Percentiles rank a stretch among this genome's conserved stretches.
These are phyloP conservation scores for Triplophysa dalaica DNA, from an alignment of 2,113 vertebrate species.

Conservation along the genomic window DNA sequence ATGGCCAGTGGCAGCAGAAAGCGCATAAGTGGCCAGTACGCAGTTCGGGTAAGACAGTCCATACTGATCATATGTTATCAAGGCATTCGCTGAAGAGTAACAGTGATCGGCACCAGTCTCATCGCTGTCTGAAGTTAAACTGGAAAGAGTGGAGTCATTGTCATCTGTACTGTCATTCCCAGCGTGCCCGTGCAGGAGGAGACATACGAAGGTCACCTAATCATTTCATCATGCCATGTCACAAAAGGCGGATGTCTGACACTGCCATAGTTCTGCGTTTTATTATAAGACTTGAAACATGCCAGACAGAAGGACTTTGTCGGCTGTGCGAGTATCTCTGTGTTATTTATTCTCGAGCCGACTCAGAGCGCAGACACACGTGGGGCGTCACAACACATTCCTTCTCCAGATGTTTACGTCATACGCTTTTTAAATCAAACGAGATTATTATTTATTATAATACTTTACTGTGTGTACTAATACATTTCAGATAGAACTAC, in stretches of 20 bases:
- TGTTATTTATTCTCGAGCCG: constrained; percentile 29
- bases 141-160: constrained; percentile 13
- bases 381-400: constrained; percentile 41
- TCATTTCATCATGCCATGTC: constrained; percentile 1
- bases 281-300: background rate
- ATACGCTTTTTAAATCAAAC: background rate
- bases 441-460: too few species aligned
- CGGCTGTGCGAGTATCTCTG: background rate
- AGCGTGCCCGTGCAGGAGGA: constrained; percentile 53
- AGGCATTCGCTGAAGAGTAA: background rate
- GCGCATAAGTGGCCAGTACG: constrained; percentile 93
- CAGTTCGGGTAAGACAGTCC: constrained; percentile 88
- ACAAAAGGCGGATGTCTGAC: background rate
- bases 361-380: constrained; percentile 11
- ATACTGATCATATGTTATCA: constrained; percentile 77
- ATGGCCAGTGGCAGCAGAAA: constrained; percentile 93
- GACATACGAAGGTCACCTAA: constrained; percentile 63
- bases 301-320: background rate
- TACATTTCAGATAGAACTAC: too few species aligned
- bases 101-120: background rate
- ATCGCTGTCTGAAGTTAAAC: background rate
- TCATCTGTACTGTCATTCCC: constrained; percentile 27
- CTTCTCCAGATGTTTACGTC: constrained; percentile 19
- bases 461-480: too few species aligned
- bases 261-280: background rate